Base-by-base conservation (phyloP, 2,888 invertebrate species). In the Dioctria linearis region DNA sequence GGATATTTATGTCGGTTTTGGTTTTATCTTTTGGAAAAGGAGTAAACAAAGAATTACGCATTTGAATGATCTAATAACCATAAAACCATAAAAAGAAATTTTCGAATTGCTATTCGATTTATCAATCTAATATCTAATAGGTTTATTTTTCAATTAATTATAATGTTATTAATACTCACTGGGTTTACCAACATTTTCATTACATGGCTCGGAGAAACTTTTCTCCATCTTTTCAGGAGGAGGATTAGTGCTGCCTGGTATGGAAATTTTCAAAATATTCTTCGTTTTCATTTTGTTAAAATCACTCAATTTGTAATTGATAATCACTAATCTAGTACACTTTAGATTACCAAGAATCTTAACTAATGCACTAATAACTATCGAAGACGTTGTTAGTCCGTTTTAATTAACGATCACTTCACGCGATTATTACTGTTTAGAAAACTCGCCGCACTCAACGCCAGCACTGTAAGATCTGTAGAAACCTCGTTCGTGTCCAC, bases 121-220 rank as follows among this genome's bases (percentile, higher is more conserved):
- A 25, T 25, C 25, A 25, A 25, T 25, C 2, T 25, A 25, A 25
- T 25, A 25, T 25, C 25, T 25, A 25, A 25, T 25, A 25, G 25
- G 25, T 25, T 25, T 25, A 25, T 25, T 25, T 25, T 25, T 25
- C n/a, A 9, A 42, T 40, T 65, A 40, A n/a, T n/a, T 37, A 63
- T 37, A 39, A 39, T 63, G 40, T 37, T 42, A 51, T 69, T 51
- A 37, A 4, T 51, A 69, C 69, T 69, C 51, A 69, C 69, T 51
- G n/a, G 69, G 69, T 37, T 69, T 69, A 13, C 37, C 49, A 37
- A 51, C 51, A 37, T 69, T 25, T 25, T 51, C 51, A 25, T 37
- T 46, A 51, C 37, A 11, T 11, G 54, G 6, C 6, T 54, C n/a
- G 4, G 25, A 25, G 2, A 2, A 6, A 1, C 11, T 3, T n/a